A percentile compares a stretch with the other conserved stretches of the same genome.
These are phyloP conservation scores for Neoscelio sp. DNA, from an alignment of 2,888 invertebrate genomes.

Conservation along the genomic window DNA sequence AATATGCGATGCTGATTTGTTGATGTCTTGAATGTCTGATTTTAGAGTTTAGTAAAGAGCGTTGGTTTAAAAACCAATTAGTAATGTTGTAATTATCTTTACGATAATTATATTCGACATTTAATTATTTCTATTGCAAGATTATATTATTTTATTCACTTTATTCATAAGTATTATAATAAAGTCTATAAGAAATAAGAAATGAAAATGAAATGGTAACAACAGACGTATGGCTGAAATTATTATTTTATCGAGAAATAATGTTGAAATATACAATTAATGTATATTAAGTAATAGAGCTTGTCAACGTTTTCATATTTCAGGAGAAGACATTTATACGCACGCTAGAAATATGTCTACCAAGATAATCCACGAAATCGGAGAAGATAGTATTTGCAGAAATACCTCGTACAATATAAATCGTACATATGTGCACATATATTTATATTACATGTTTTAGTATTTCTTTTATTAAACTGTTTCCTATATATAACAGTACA, in stretches of 20 bases:
- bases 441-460: not conserved
- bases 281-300: constrained; percentile 8
- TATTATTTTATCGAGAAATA: not conserved
- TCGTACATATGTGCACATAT: not conserved
- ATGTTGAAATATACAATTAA: constrained; percentile 20
- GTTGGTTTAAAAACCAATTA: too few species aligned
- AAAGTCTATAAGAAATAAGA: too few species aligned
- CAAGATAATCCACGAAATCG: constrained; percentile 44
- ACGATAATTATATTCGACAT: too few species aligned
- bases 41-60: too few species aligned
- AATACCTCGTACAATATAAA: constrained; percentile 32
- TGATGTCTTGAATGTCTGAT: too few species aligned
- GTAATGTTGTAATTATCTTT: too few species aligned
- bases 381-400: constrained; percentile 21
- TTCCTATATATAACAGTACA: constrained; percentile 22
- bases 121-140: too few species aligned
- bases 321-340: not conserved
- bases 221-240: too few species aligned
- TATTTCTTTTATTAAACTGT: constrained; percentile 4
- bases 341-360: constrained; percentile 19
- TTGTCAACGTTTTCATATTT: constrained; percentile 21
- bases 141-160: too few species aligned
- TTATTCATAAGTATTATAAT: too few species aligned
- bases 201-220: too few species aligned
- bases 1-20: too few species aligned